Conservation (phyloP, 2,797 vertebrate species). For the Amazona finschi region DNA sequence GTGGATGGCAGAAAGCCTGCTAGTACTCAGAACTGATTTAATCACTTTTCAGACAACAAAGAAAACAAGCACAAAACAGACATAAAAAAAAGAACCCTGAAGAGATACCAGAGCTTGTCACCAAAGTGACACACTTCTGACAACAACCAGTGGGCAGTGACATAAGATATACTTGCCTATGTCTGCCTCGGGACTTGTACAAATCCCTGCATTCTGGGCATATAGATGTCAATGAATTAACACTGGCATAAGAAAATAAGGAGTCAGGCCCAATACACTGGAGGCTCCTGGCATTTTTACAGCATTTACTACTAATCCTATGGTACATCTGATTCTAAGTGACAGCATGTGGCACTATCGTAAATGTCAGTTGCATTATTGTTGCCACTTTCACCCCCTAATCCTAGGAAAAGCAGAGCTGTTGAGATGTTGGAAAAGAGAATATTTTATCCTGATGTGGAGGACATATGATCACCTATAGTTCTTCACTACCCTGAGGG, state of each 20-base stretch:
- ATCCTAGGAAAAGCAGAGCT: constrained; percentile 31
- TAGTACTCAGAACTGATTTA: constrained; percentile 51
- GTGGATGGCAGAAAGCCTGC: constrained; percentile 53
- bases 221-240: neutral
- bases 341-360: constrained; percentile 42
- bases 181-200: neutral
- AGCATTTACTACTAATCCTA: constrained; percentile 36
- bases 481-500: neutral
- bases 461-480: neutral
- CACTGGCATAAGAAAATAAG: neutral
- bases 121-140: constrained; percentile 62
- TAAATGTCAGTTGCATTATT: constrained; percentile 45
- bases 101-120: constrained; percentile 51
- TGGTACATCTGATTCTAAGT: constrained; percentile 11
- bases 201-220: neutral
- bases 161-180: constrained; percentile 50
- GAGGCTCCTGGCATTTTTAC: constrained; percentile 11
- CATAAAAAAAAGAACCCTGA: constrained; percentile 5
- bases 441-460: constrained; percentile 8
- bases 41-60: constrained; percentile 60
- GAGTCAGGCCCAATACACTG: neutral
- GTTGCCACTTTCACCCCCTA: constrained; percentile 31
- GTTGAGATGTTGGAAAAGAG: constrained; percentile 35
- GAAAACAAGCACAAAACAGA: neutral
- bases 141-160: constrained; percentile 61